Evolutionary conservation across 2,888 invertebrate genomes (phyloP).

Genomic region (Thumatha senex): DNA sequence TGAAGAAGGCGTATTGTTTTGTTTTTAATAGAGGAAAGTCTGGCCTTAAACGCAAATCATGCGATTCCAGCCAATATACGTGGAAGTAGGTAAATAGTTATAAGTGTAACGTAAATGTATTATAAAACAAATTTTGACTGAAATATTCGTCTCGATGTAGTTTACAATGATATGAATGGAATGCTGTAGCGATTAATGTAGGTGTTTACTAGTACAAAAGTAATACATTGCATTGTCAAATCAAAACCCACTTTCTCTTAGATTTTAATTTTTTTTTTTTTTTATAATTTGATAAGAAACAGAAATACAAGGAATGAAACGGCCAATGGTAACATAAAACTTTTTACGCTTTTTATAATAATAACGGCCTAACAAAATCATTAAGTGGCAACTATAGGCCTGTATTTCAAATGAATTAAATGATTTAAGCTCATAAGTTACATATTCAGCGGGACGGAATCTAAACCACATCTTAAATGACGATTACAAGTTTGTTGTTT

Average conservation of each 20-base stretch:
- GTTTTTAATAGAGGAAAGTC: slow-evolving; percentile 42
- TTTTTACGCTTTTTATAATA: slow-evolving; percentile 23
- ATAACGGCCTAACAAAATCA: slow-evolving; percentile 25
- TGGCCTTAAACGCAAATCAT: slow-evolving; percentile 72
- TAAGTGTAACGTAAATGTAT: slow-evolving; percentile 70
- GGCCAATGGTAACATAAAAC: slow-evolving; percentile 16
- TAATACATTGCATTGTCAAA: slow-evolving; percentile 49
- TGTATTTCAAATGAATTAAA: slow-evolving; percentile 37
- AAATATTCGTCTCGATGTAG: slow-evolving; percentile 80
- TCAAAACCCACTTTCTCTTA: slow-evolving; percentile 34
- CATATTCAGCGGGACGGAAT: too few species aligned
- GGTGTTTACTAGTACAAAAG: slow-evolving; percentile 81
- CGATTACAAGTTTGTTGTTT: too few species aligned
- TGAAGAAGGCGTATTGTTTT: slow-evolving; percentile 39
- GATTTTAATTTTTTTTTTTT: slow-evolving; percentile 28
- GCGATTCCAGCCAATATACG: slow-evolving; percentile 76
- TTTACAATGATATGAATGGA: slow-evolving; percentile 75
- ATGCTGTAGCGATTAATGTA: slow-evolving; percentile 68
- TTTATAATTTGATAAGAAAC: slow-evolving; percentile 26
- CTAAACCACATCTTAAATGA: too few species aligned
- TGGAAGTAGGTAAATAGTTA: slow-evolving; percentile 56
- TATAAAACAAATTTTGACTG: slow-evolving; percentile 79
- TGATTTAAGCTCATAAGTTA: slow-evolving; percentile 29
- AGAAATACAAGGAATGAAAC: slow-evolving; percentile 5
- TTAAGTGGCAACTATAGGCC: slow-evolving; percentile 28